A percentile compares a stretch with the other conserved stretches of the same genome.
Evolutionary conservation across 2,113 vertebrate genomes (phyloP).

Genomic region (Benitochromis conjunctus): DNA sequence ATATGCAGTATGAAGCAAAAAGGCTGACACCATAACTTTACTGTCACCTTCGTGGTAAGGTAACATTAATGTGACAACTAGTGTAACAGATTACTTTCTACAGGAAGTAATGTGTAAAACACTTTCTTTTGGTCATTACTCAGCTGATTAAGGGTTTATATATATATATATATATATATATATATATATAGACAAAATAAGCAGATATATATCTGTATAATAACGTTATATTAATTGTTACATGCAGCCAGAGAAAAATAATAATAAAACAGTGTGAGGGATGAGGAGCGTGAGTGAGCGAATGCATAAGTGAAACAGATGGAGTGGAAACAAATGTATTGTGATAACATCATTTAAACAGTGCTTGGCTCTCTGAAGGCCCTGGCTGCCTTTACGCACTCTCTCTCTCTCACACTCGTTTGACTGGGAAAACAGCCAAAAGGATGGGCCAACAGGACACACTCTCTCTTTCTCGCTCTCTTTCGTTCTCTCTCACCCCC

Average conservation of each 20-base stretch:
- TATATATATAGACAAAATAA: not conserved
- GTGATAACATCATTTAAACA: constrained; percentile 64
- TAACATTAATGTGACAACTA: not conserved
- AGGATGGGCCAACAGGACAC: constrained; percentile 44
- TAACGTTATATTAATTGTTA: not conserved
- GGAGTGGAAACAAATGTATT: constrained; percentile 49
- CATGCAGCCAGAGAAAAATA: not conserved
- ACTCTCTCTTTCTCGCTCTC: not conserved
- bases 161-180: not conserved
- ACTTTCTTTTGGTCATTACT: not conserved
- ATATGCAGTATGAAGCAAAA: not conserved
- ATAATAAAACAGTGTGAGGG: not conserved
- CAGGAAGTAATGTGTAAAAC: not conserved
- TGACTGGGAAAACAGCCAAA: constrained; percentile 69
- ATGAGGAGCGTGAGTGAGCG: not conserved
- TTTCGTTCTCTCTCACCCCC: not conserved
- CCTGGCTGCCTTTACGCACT: constrained; percentile 20
- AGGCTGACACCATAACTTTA: not conserved
- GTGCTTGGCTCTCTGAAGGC: constrained; percentile 30
- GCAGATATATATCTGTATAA: not conserved
- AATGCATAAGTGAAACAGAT: constrained; percentile 38
- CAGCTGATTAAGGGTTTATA: not conserved
- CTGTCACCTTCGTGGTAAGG: not conserved
- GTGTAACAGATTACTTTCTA: not conserved
- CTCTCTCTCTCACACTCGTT: constrained; percentile 47